Conservation (phyloP, 2,888 invertebrate species). For the Lottia gigantea region DNA sequence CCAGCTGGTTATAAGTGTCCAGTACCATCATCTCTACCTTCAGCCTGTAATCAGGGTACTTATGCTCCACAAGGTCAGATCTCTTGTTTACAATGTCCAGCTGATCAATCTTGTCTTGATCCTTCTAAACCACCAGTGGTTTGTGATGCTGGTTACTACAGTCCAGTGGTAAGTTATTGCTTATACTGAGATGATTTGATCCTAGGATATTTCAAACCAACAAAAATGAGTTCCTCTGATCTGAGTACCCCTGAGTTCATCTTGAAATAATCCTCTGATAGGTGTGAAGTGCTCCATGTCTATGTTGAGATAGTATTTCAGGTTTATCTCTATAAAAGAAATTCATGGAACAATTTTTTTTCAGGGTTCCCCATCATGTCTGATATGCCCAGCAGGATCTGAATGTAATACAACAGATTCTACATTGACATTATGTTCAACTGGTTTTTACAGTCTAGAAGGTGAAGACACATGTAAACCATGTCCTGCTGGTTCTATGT, state of each 20-base stretch:
- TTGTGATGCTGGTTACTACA: slow-evolving; percentile 55
- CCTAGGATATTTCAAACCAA: no score
- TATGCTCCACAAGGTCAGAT: slow-evolving; percentile 42
- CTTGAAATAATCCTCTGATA: no score
- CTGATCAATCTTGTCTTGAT: slow-evolving; percentile 56
- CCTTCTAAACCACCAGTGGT: slow-evolving; percentile 45
- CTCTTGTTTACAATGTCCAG: slow-evolving; percentile 50
- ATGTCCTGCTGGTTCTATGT: slow-evolving; percentile 54
- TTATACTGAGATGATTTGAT: neutral
- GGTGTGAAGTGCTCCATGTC: no score
- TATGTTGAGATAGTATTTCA: no score
- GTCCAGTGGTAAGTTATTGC: slow-evolving; percentile 42
- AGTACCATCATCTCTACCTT: slow-evolving; percentile 32
- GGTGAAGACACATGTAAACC: slow-evolving; percentile 50
- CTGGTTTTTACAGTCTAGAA: slow-evolving; percentile 53
- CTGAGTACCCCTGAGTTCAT: no score
- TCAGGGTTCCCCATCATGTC: slow-evolving; percentile 37
- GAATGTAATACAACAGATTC: slow-evolving; percentile 43
- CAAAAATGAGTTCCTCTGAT: no score
- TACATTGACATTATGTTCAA: slow-evolving; percentile 38
- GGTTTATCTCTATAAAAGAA: no score
- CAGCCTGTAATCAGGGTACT: slow-evolving; percentile 46
- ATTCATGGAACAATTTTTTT: neutral
- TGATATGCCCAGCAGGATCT: slow-evolving; percentile 49
- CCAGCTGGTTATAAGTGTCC: slow-evolving; percentile 61